Percentiles rank a stretch among this genome's conserved stretches.
These are phyloP conservation scores for Momotus momota DNA, from an alignment of 2,797 vertebrate species.

Conservation along the genomic window DNA sequence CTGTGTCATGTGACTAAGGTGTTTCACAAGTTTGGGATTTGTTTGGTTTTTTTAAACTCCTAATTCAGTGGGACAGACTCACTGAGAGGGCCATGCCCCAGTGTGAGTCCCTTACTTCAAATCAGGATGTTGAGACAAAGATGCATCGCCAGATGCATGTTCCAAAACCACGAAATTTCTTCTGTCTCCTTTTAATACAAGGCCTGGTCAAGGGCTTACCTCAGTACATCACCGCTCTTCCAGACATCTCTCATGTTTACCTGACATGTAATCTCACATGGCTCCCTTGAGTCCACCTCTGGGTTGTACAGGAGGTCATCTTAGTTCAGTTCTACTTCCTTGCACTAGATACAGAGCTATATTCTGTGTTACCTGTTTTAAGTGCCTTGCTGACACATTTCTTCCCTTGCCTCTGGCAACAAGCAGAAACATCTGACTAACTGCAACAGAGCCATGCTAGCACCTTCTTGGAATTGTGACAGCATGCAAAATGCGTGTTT, in stretches of 20 bases:
- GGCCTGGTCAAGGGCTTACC: not conserved
- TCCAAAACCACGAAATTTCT: not conserved
- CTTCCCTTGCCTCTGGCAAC: not conserved
- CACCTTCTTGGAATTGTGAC: not conserved
- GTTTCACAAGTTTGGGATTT: not conserved
- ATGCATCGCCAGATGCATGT: not conserved
- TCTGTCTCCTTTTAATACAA: not conserved
- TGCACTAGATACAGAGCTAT: not conserved
- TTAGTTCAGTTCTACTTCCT: not conserved
- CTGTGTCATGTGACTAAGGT: not conserved
- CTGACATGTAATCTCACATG: accelerated
- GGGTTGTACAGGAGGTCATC: not conserved
- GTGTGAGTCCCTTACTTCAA: not conserved
- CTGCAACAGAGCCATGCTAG: not conserved
- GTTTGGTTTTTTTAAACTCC: not conserved
- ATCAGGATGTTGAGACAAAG: not conserved
- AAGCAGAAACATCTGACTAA: not conserved
- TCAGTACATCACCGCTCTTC: not conserved
- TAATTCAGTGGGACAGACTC: not conserved
- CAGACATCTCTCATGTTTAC: not conserved
- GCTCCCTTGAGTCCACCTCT: not conserved
- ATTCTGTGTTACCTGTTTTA: not conserved
- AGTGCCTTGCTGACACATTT: not conserved
- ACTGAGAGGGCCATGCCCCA: not conserved
- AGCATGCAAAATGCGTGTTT: accelerated